phyloP scores from a whole-genome alignment of 2,797 vertebrate genomes.

The Calcarius lapponicus region DNA sequence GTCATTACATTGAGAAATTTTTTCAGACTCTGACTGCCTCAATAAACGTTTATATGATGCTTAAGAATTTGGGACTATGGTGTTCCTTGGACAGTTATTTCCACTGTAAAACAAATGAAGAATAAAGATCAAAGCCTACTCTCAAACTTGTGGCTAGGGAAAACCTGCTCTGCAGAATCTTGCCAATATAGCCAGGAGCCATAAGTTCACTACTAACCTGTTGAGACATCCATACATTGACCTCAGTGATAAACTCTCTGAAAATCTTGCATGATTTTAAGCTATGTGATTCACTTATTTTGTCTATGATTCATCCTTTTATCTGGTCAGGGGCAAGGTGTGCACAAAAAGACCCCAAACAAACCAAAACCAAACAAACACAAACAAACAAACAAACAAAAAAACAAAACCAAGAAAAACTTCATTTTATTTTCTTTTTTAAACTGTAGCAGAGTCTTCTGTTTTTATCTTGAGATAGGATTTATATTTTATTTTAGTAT shows the following conservation, averaged over 20 bases:
- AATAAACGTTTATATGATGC: background rate
- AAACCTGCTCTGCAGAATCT: background rate
- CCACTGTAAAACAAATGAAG: background rate
- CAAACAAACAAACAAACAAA: background rate
- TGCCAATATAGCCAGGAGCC: background rate
- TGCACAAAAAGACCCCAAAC: rapidly evolving
- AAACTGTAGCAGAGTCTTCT: rapidly evolving
- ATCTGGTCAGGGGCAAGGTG: rapidly evolving
- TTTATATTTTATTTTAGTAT: background rate
- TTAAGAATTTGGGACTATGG: background rate
- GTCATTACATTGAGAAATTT: background rate
- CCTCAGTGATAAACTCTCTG: background rate
- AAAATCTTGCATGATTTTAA: background rate
- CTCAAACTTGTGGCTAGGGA: background rate
- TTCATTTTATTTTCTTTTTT: background rate
- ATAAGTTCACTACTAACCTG: background rate
- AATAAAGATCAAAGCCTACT: background rate
- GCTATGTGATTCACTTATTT: background rate
- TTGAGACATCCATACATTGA: background rate
- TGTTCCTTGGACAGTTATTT: background rate
- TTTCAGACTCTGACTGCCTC: background rate
- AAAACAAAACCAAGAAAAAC: background rate
- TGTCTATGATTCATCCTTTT: background rate
- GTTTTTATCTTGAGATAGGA: background rate
- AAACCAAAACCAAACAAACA: no score